These are phyloP conservation scores for Bucorvus abyssinicus DNA, from an alignment of 2,797 vertebrate genomes.

Conservation along the genomic window DNA sequence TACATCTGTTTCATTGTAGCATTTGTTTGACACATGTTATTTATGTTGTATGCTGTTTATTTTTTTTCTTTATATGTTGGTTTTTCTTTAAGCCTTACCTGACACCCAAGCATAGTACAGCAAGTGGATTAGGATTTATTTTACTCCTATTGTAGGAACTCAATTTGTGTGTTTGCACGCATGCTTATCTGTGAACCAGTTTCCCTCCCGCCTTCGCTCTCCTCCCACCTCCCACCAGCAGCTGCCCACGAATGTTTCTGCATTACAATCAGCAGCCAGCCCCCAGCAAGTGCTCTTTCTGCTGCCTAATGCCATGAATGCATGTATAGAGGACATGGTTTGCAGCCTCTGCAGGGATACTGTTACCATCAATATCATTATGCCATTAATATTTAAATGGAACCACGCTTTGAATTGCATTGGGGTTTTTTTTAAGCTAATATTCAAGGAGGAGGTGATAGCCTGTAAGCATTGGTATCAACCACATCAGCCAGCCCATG, in stretches of 20 bases:
- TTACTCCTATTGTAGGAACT: not conserved
- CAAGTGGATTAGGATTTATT: not conserved
- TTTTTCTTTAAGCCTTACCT: not conserved
- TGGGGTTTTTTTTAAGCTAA: not conserved
- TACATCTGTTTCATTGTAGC: slow-evolving; percentile 63
- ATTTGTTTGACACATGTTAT: slow-evolving; percentile 58
- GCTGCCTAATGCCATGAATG: slow-evolving; percentile 8
- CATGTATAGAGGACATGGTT: not conserved
- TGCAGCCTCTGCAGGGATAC: not conserved
- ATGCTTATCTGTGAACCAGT: not conserved
- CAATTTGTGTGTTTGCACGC: not conserved
- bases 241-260: not conserved
- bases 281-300: slow-evolving; percentile 1
- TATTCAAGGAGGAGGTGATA: slow-evolving; percentile 27
- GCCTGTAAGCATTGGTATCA: slow-evolving; percentile 37
- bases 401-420: slow-evolving; percentile 36
- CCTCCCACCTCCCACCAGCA: not conserved
- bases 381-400: slow-evolving; percentile 66
- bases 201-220: not conserved
- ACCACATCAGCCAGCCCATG: slow-evolving; percentile 5
- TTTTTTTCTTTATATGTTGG: not conserved
- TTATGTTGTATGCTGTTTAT: not conserved
- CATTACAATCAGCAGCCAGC: not conserved
- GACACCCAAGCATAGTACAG: not conserved
- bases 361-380: slow-evolving; percentile 28